Percentiles rank a stretch among this genome's conserved stretches.
phyloP scores from a whole-genome alignment of 2,888 invertebrate genomes.

The Spodoptera picta region DNA sequence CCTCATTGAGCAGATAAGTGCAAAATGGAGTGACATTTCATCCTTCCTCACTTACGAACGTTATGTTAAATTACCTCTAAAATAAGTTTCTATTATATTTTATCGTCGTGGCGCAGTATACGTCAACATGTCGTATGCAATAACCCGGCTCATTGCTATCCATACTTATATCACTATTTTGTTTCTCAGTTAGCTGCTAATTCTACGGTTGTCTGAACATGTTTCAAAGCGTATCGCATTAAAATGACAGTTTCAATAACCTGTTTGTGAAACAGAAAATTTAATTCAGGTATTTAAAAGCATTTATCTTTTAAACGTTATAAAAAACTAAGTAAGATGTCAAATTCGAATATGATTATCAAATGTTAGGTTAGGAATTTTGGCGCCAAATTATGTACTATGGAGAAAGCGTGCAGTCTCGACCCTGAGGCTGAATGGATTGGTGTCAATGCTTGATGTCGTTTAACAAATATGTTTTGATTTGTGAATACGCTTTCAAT shows the following conservation, averaged over 20 bases:
- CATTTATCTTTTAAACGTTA: constrained; percentile 43
- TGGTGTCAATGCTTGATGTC: constrained; percentile 68
- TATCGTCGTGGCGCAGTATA: constrained; percentile 30
- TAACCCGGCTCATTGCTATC: constrained; percentile 34
- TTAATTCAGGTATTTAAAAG: constrained; percentile 32
- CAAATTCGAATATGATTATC: constrained; percentile 52
- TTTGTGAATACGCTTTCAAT: constrained; percentile 33
- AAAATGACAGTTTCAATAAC: constrained; percentile 49
- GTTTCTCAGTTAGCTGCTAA: constrained; percentile 54
- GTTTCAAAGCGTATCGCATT: constrained; percentile 38
- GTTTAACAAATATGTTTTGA: constrained; percentile 52
- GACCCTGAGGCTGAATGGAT: constrained; percentile 70
- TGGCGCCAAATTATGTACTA: constrained; percentile 76
- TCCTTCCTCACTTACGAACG: constrained; percentile 20
- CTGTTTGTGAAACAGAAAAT: constrained; percentile 35
- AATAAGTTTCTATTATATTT: constrained; percentile 46
- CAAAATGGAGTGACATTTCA: constrained; percentile 12
- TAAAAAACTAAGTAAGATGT: constrained; percentile 51
- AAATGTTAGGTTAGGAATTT: constrained; percentile 78
- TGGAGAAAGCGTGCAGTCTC: constrained; percentile 77
- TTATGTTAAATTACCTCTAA: constrained; percentile 28
- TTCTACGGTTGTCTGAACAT: constrained; percentile 56
- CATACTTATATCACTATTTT: constrained; percentile 45
- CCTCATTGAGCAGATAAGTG: neutral
- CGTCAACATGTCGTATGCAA: constrained; percentile 52